Percentiles rank a stretch among this genome's conserved stretches.
phyloP scores from a whole-genome alignment of 2,797 vertebrate species.

The Phrynocephalus guinanensis region DNA sequence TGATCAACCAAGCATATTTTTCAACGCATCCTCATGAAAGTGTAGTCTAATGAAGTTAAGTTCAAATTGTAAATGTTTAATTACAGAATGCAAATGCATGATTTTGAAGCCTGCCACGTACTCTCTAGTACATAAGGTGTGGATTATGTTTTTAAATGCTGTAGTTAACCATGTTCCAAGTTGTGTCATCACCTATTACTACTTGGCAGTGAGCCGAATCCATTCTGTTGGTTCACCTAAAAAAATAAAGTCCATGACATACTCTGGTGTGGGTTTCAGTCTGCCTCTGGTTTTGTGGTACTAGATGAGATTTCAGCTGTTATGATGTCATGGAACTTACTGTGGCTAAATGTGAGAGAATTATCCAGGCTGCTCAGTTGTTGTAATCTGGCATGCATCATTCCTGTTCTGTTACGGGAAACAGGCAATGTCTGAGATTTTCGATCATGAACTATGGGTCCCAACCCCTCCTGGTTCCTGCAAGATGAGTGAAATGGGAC shows the following conservation, averaged over 20 bases:
- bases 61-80: not conserved
- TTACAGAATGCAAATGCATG: not conserved
- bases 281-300: slow-evolving; percentile 74
- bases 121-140: not conserved
- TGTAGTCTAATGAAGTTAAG: not conserved
- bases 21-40: not conserved
- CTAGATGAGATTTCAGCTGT: slow-evolving; percentile 76
- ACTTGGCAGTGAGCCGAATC: slow-evolving; percentile 54
- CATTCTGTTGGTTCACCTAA: slow-evolving; percentile 62
- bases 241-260: slow-evolving; percentile 70
- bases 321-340: slow-evolving; percentile 86
- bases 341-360: slow-evolving; percentile 96
- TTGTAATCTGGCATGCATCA: slow-evolving; percentile 95
- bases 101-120: not conserved
- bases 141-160: not conserved
- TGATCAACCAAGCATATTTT: slow-evolving; percentile 51
- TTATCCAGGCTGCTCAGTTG: slow-evolving; percentile 96
- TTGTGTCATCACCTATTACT: slow-evolving; percentile 65
- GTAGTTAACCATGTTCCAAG: slow-evolving; percentile 68
- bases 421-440: slow-evolving; percentile 98
- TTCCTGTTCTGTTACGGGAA: slow-evolving; percentile 97
- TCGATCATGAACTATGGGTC: slow-evolving; percentile 91
- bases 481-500: slow-evolving; percentile 86
- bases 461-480: slow-evolving; percentile 95
- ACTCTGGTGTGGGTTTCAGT: slow-evolving; percentile 70